These are phyloP conservation scores for Conus canariensis DNA, from an alignment of 2,888 invertebrate species.

Conservation along the genomic window DNA sequence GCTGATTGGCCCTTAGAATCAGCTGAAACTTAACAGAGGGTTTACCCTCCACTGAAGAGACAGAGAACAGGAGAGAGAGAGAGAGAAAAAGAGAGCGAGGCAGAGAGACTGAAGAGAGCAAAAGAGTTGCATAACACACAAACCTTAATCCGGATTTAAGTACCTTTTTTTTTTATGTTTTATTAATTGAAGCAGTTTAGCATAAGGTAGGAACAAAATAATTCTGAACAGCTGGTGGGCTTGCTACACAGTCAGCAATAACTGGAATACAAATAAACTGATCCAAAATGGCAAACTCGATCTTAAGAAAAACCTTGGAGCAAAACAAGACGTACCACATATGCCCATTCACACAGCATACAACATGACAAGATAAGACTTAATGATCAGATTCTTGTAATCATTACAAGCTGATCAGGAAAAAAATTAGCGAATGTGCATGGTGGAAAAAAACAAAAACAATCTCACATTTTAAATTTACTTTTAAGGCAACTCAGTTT, in stretches of 20 bases:
- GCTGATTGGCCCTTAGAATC: too few relatives aligned
- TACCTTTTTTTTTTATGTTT: neutral
- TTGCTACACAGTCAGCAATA: slow-evolving; percentile 20
- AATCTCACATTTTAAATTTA: too few relatives aligned
- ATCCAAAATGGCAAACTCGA: slow-evolving; percentile 30
- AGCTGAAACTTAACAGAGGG: too few relatives aligned
- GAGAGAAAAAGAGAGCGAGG: too few relatives aligned
- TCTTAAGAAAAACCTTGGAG: slow-evolving; percentile 18
- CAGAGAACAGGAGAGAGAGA: too few relatives aligned
- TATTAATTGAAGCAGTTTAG: slow-evolving; percentile 33
- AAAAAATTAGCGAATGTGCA: neutral
- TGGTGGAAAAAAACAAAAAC: neutral
- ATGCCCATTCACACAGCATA: neutral
- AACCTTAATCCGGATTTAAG: neutral
- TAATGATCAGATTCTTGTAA: neutral
- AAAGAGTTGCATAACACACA: neutral
- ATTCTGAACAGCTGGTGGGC: slow-evolving; percentile 26
- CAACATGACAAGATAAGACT: neutral
- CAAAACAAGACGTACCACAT: slow-evolving; percentile 13
- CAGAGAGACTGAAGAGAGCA: neutral
- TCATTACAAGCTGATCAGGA: neutral
- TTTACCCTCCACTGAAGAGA: too few relatives aligned
- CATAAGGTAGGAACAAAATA: slow-evolving; percentile 31
- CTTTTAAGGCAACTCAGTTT: slow-evolving; percentile 34
- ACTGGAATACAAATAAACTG: slow-evolving; percentile 37